phyloP scores from a whole-genome alignment of 2,888 invertebrate species.

The Papilio demoleus region DNA sequence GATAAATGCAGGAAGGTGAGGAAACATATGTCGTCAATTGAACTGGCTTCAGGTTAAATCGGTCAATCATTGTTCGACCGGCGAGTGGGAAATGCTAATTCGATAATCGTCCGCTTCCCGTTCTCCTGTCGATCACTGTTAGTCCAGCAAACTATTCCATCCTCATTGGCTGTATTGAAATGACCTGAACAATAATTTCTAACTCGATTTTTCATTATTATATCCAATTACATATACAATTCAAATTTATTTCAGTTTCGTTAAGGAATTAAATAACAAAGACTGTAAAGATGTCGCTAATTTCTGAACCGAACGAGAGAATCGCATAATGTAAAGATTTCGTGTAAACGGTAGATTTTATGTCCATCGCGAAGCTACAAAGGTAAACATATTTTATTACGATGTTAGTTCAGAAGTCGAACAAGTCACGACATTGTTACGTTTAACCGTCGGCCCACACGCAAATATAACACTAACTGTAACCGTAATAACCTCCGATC shows the following conservation, averaged over 20 bases:
- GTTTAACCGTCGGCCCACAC: conserved; percentile 66
- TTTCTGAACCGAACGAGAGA: conserved; percentile 24
- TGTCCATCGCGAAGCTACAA: conserved; percentile 55
- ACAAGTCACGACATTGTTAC: conserved; percentile 70
- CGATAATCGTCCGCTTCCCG: conserved; percentile 68
- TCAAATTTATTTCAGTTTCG: too few species aligned
- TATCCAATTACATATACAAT: too few species aligned
- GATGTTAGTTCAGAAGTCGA: conserved; percentile 63
- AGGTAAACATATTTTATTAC: conserved; percentile 71
- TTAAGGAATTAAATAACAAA: too few species aligned
- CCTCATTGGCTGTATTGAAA: conserved; percentile 33
- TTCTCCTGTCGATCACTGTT: conserved; percentile 38
- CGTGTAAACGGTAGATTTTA: conserved; percentile 59
- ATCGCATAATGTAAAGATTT: conserved; percentile 43
- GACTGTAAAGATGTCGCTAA: too few species aligned
- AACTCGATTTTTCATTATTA: too few species aligned
- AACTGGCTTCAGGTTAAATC: conserved; percentile 48
- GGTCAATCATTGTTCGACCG: conserved; percentile 43
- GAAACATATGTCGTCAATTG: conserved; percentile 42
- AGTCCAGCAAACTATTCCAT: conserved; percentile 31
- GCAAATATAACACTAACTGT: conserved; percentile 65
- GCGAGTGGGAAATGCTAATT: conserved; percentile 72
- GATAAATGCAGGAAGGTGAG: conserved; percentile 13
- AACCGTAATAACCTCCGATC: conserved; percentile 52
- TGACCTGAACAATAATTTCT: conserved; percentile 8